Evolutionary conservation across 2,113 vertebrate genomes (phyloP).

Genomic region (Pimephales promelas): DNA sequence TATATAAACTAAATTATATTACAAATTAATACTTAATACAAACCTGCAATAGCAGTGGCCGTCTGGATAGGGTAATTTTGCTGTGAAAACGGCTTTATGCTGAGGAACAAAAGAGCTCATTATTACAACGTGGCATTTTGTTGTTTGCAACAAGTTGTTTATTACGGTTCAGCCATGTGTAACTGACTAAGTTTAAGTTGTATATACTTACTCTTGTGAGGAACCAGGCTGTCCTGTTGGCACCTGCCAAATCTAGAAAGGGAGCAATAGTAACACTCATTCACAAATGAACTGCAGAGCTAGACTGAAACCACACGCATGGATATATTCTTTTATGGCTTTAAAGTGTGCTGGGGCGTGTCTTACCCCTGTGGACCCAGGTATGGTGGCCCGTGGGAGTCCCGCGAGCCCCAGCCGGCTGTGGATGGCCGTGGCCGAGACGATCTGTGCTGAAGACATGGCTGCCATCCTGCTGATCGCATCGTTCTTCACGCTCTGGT

Average conservation of each 20-base stretch:
- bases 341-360: neutral
- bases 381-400: conserved; percentile 90
- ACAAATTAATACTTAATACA: conserved; percentile 47
- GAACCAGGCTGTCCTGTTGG: conserved; percentile 89
- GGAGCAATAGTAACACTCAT: conserved; percentile 19
- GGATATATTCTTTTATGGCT: neutral
- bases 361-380: conserved; percentile 90
- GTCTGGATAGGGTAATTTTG: conserved; percentile 94
- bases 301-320: neutral
- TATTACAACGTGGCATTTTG: neutral
- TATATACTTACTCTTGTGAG: conserved; percentile 85
- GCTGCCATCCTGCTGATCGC: conserved; percentile 97
- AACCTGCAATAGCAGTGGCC: conserved; percentile 94
- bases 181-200: no score
- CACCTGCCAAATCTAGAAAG: conserved; percentile 85
- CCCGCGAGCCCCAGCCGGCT: conserved; percentile 96
- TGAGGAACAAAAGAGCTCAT: conserved; percentile 64
- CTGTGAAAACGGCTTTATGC: conserved; percentile 95
- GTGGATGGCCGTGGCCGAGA: conserved; percentile 97
- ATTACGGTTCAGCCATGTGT: neutral
- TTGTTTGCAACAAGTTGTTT: neutral
- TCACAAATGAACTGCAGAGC: conserved; percentile 11
- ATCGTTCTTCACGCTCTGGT: conserved; percentile 98
- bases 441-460: conserved; percentile 99
- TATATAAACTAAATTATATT: neutral